Evolutionary conservation across 1,140 invertebrate genomes (phyloP), one percentile per base, ranked within the genome.

Genomic region (Neomicropteryx cornuta): DNA sequence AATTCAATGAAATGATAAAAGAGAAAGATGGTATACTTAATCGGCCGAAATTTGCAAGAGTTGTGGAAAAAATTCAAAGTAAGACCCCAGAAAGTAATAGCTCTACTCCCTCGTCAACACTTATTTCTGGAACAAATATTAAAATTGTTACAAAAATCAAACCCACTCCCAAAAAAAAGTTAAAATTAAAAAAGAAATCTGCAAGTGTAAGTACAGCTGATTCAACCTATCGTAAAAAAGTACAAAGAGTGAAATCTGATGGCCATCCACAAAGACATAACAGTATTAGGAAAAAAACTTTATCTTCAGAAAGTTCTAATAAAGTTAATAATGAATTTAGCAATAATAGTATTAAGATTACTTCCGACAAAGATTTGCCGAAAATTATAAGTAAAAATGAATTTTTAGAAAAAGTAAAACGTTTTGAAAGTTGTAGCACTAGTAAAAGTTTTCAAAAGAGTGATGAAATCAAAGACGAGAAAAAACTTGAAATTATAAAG

Each of bases 1-100:
- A 72, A 47, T 74, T 70, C 47, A 71, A 73, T 47, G 53, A 68
- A 45, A 52, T 72, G 49, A 56, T 62, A 18, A 56, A 49, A 41
- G 60, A 67, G 34, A 61, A 55, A 22, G 53, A 50, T 5, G 39
- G 45, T 16, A 44, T 62, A 5, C 32, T 43, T 16, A 65, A 61
- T 39, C 60, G 65, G 39, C 54, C 61, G 5, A 67, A 63, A 50
- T 41, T 66, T 41, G 52, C 48, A 4, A 64, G 58, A 46, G 60
- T 57, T 4, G 55, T 63, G 43, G 60, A 63, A 54, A 56, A 59
- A 31, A 44, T 63, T 44, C 56, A 60, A 47, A 44, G 52, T 21
- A 42, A 39, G 13, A 49, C 46, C 46, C 53, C 56, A 5, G 47
- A 51, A 13, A 65, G 61, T 39, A 62, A 60, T 39, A 62, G 51